phyloP scores from a whole-genome alignment of 2,888 invertebrate species.

The Heteropelma amictum region DNA sequence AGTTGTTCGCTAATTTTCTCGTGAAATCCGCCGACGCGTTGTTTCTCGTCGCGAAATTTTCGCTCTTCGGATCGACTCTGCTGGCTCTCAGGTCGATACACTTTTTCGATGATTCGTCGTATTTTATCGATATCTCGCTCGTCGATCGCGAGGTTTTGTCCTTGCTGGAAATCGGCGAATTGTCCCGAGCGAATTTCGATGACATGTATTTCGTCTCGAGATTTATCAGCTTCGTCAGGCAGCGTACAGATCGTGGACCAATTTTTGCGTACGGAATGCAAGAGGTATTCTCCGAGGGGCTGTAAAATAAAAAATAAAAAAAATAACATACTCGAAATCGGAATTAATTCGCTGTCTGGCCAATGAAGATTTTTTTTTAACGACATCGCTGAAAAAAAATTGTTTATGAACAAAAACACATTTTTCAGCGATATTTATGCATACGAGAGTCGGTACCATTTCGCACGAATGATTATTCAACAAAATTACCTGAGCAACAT shows the following conservation, averaged over 20 bases:
- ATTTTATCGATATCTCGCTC: conserved; percentile 53
- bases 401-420: too few species aligned
- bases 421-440: too few species aligned
- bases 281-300: conserved; percentile 51
- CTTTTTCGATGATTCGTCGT: conserved; percentile 16
- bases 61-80: conserved; percentile 35
- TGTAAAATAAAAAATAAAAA: conserved; percentile 9
- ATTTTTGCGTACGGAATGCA: conserved; percentile 51
- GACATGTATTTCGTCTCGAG: conserved; percentile 55
- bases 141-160: conserved; percentile 56
- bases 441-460: background rate
- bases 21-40: background rate
- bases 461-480: background rate
- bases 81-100: too few species aligned
- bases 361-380: background rate
- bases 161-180: conserved; percentile 47
- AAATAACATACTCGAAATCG: background rate
- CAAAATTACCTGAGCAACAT: conserved; percentile 63
- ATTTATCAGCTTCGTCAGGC: conserved; percentile 57
- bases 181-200: conserved; percentile 49
- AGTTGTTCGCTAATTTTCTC: background rate
- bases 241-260: conserved; percentile 51
- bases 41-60: conserved; percentile 44
- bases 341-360: background rate
- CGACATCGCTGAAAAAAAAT: too few species aligned